Percentiles rank a stretch among this genome's conserved stretches.
Conservation (phyloP, 2,797 vertebrate species). For the Pseudotriccus pelzelni region DNA sequence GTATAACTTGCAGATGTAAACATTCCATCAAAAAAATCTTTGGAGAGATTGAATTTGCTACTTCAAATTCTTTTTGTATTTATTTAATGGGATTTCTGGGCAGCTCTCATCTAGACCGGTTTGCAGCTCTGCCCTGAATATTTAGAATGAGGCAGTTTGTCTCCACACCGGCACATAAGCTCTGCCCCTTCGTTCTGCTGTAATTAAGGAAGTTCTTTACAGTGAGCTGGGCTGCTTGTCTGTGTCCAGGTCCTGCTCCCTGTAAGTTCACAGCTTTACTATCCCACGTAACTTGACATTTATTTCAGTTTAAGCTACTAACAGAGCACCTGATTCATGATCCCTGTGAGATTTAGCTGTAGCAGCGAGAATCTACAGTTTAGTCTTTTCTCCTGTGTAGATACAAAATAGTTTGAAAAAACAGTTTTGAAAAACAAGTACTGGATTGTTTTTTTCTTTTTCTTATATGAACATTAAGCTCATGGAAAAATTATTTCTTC, state of each 20-base stretch:
- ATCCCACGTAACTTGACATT: not conserved
- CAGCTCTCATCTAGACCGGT: not conserved
- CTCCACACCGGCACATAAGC: not conserved
- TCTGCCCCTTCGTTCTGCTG: not conserved
- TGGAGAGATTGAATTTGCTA: not conserved
- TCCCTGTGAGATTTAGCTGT: not conserved
- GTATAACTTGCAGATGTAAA: not conserved
- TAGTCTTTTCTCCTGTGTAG: not conserved
- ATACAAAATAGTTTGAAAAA: not conserved
- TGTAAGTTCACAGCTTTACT: not conserved
- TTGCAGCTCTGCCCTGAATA: not conserved
- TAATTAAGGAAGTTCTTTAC: not conserved
- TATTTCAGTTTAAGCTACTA: not conserved
- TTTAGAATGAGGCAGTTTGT: not conserved
- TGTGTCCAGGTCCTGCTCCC: not conserved
- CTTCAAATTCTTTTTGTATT: not conserved
- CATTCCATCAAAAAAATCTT: not conserved
- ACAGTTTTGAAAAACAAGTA: not conserved
- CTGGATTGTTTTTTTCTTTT: not conserved
- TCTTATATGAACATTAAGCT: not conserved
- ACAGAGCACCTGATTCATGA: not conserved
- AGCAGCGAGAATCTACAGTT: not conserved
- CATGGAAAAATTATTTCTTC: not conserved
- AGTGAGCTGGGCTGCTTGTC: not conserved
- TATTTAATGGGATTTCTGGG: not conserved